A percentile compares a stretch with the other conserved stretches of the same genome.
Conservation (phyloP, 2,113 vertebrate species). For the Rissa tridactyla region DNA sequence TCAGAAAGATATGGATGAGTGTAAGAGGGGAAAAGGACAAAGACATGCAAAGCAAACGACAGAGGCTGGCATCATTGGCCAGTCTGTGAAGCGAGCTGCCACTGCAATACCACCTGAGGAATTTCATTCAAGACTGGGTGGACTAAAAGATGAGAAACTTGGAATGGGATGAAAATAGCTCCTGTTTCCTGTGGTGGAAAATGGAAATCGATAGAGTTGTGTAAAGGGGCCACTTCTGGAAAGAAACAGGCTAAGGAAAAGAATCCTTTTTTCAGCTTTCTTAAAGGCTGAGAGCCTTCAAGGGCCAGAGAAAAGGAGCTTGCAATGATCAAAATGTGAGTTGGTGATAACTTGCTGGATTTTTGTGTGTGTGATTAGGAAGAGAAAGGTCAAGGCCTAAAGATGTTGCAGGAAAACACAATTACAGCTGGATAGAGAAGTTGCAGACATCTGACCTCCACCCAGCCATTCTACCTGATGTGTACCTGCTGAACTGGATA, state of each 20-base stretch:
- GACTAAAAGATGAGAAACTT: background rate
- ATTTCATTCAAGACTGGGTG: background rate
- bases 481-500: background rate
- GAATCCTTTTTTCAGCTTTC: background rate
- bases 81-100: background rate
- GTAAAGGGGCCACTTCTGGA: background rate
- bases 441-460: background rate
- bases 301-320: background rate
- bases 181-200: background rate
- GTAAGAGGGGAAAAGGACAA: background rate
- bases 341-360: background rate
- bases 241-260: background rate
- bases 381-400: background rate
- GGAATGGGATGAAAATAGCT: background rate
- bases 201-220: background rate
- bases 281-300: background rate
- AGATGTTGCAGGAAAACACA: background rate
- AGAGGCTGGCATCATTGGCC: background rate
- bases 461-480: background rate
- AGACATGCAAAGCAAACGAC: background rate
- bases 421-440: background rate
- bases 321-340: background rate
- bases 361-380: background rate
- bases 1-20: background rate
- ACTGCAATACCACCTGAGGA: background rate